Evolutionary conservation across 2,888 invertebrate genomes (phyloP).

Genomic region (Eubasilissa splendida): DNA sequence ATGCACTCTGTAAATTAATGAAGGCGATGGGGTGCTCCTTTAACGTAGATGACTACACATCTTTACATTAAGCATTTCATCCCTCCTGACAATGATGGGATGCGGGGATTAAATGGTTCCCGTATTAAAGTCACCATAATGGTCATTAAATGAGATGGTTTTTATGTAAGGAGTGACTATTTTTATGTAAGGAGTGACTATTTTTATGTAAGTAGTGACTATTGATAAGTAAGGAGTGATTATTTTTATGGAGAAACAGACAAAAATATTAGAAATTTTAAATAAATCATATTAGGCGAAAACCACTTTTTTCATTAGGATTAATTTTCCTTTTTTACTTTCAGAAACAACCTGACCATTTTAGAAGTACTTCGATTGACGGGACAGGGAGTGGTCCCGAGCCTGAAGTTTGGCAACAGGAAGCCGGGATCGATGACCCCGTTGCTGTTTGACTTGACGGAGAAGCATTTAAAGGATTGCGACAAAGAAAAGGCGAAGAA

Average conservation of each 20-base stretch:
- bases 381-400: slow-evolving; percentile 89
- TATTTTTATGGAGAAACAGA: not conserved
- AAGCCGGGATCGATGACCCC: slow-evolving; percentile 84
- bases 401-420: slow-evolving; percentile 91
- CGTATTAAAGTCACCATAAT: no score
- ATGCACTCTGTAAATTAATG: no score
- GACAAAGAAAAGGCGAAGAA: slow-evolving; percentile 63
- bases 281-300: not conserved
- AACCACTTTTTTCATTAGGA: slow-evolving; percentile 62
- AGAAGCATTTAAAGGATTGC: slow-evolving; percentile 74
- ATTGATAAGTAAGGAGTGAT: not conserved
- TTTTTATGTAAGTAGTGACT: not conserved
- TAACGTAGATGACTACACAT: no score
- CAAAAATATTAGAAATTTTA: slow-evolving; percentile 27
- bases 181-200: not conserved
- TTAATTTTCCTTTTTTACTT: slow-evolving; percentile 61
- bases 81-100: no score
- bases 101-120: no score
- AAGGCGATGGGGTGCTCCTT: no score
- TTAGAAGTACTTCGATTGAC: slow-evolving; percentile 88
- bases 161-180: no score
- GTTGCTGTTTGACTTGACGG: slow-evolving; percentile 83
- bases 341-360: slow-evolving; percentile 93
- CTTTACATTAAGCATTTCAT: no score
- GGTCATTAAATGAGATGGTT: no score